Conservation (phyloP, 2,113 vertebrate species). For the Trogon melanurus region DNA sequence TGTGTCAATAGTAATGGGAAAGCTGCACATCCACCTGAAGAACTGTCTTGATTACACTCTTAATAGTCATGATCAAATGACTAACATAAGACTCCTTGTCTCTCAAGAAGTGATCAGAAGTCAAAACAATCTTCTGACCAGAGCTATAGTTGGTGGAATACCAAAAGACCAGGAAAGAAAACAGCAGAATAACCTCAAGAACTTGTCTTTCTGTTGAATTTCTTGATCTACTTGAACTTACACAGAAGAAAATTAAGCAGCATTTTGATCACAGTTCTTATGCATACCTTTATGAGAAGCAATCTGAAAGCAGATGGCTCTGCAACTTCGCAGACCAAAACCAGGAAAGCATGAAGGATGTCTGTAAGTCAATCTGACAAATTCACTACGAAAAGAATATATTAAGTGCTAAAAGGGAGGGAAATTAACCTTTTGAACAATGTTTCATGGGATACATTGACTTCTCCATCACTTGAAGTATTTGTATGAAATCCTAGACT, state of each 20-base stretch:
- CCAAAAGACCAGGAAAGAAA: neutral
- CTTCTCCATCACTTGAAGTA: neutral
- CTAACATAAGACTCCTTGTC: neutral
- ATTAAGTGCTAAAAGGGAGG: neutral
- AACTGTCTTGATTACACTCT: neutral
- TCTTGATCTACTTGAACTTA: neutral
- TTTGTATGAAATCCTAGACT: slow-evolving; percentile 30
- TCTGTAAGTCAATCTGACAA: neutral
- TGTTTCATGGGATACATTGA: neutral
- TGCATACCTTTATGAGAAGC: neutral
- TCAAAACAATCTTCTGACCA: neutral
- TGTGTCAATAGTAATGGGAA: neutral
- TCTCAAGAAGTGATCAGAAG: neutral
- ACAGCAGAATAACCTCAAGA: neutral
- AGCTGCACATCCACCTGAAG: neutral
- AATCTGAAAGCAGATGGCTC: neutral
- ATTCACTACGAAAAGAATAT: neutral
- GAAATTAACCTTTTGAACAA: neutral
- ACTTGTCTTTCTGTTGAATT: neutral
- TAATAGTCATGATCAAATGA: neutral
- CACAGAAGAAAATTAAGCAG: neutral
- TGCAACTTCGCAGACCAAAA: neutral
- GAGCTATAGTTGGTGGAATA: neutral
- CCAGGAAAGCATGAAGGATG: neutral
- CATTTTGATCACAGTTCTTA: neutral